Evolutionary conservation across 2,888 invertebrate species (phyloP), one percentile per base, ranked within the genome.

Genomic region (Watsonalla binaria): DNA sequence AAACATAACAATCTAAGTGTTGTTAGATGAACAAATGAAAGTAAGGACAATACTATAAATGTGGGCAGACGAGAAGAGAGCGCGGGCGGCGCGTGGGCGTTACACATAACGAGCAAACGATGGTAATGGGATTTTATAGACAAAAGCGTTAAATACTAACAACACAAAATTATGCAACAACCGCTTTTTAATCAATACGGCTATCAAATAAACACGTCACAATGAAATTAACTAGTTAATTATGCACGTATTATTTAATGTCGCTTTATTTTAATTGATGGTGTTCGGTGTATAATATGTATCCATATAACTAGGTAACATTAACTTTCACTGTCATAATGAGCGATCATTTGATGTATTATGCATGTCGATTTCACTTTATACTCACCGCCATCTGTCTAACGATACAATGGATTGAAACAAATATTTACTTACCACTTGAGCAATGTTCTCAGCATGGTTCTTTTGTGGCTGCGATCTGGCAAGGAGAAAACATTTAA

Each of bases 381-480:
- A 63, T 59, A 55, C 47, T 57, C 46, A 34, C 52, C 53, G 47
- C 47, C 51, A 54, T 55, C 55, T 53, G 54, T 54, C 45, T 46
- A 54, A 53, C 37, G 45, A 13, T 14, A 14, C 15, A 34, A 35
- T 45, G 15, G 46, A 47, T 11, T 42, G 39, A 51, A 54, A 60
- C 45, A 59, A 62, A 60, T 53, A 45, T 47, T 58, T 52, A 70
- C 80, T 79, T 61, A 80, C 80, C 74, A 68, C 63, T 63, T 68
- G 57, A 69, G 72, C 54, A 76, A 59, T 9, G 62, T 57, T 57
- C 69, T 64, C 56, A 72, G 63, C 80, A 79, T 80, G 52, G 58
- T 58, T 61, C 65, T 53, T 51, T 56, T 47, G 52, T 47, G 47
- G 47, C 47, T 54, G 48, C 56, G 53, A 62, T 58, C 78, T 78